Conservation (phyloP, 2,797 vertebrate species). For the Pelodytes ibericus region DNA sequence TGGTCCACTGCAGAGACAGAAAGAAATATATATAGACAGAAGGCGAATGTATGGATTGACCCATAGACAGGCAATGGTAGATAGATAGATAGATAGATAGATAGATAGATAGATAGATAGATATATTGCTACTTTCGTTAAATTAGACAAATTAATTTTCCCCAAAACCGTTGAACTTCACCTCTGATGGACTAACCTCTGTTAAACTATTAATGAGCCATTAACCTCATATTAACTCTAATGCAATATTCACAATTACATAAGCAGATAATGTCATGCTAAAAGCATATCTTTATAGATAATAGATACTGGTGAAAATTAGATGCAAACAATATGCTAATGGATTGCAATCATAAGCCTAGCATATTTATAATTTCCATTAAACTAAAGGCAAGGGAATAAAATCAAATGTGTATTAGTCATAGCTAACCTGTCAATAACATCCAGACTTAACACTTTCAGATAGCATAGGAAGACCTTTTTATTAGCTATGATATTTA, state of each 20-base stretch:
- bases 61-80: too few relatives aligned
- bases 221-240: conserved; percentile 44
- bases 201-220: conserved; percentile 24
- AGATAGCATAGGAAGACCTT: background rate
- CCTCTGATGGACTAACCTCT: conserved; percentile 7
- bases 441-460: background rate
- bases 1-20: too few relatives aligned
- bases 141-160: too few relatives aligned
- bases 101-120: background rate
- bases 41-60: too few relatives aligned
- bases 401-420: conserved; percentile 33
- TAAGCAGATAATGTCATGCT: conserved; percentile 46
- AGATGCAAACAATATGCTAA: conserved; percentile 47
- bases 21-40: too few relatives aligned
- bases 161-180: background rate
- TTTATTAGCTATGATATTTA: background rate
- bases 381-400: conserved; percentile 42
- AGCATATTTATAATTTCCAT: conserved; percentile 35
- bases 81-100: too few relatives aligned
- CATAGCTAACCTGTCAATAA: conserved; percentile 32
- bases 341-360: conserved; percentile 32
- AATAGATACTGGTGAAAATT: conserved; percentile 43
- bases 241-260: conserved; percentile 27
- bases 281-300: conserved; percentile 42
- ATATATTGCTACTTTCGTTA: background rate